Evolutionary conservation across 1,140 invertebrate genomes (phyloP), one percentile per base, ranked within the genome.

Genomic region (Planococcus citri): DNA sequence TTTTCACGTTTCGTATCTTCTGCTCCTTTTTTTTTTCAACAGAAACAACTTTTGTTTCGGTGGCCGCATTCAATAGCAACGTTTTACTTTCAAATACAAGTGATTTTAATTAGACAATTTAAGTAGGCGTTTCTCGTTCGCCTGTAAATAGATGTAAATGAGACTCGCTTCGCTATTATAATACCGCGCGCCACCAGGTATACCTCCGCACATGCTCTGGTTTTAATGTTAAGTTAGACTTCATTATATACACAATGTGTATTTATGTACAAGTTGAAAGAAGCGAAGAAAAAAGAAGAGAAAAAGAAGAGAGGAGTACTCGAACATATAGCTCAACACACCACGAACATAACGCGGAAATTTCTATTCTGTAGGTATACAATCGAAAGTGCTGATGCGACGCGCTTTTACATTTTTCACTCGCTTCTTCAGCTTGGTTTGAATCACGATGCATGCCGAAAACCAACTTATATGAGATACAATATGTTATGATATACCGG

Each of bases 51-150:
- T 51, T 51, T 51, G 41, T 51, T 51, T 51, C 17, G 41, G 41
- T 51, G 41, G 41, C 41, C 17, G 17, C 10, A 20, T 51, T 51
- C 6, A 51, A 14, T 51, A 51, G n/a, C 6, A 51, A 51, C 41
- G 12, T 51, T 51, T 51, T 51, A 51, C 41, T 51, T 51, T 51
- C 41, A 51, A 51, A 51, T 51, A 51, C 41, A 51, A 51, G 41
- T 51, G n/a, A 51, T 51, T 51, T 51, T 51, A 51, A 51, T 51
- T 51, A 51, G 41, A 51, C 41, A 51, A 51, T 51, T 51, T 51
- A 51, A 51, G 41, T 51, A 51, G 41, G 41, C 41, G 41, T 51
- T 51, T 51, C 41, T 51, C 41, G 41, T 51, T 17, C 3, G 41
- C 41, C 41, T 51, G 41, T 51, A 51, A 51, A 51, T 51, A 51